Evolutionary conservation across 2,113 vertebrate genomes (phyloP).

Genomic region (Dendrocopos noguchii): DNA sequence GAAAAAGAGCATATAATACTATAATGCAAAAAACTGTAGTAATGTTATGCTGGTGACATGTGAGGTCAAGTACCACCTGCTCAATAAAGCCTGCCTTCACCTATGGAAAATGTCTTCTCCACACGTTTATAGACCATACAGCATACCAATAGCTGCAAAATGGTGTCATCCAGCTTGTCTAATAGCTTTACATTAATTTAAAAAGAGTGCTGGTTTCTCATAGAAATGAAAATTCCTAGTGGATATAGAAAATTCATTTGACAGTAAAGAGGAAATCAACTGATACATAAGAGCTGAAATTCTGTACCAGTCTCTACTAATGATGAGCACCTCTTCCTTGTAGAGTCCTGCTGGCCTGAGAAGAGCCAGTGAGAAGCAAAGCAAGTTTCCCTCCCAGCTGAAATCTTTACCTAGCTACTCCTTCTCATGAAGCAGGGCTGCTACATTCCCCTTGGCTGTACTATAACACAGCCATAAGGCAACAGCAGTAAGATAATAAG

Average conservation of each 20-base stretch:
- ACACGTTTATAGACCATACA: neutral
- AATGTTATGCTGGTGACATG: neutral
- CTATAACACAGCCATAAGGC: fast-evolving
- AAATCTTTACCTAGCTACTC: neutral
- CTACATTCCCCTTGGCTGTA: too few relatives aligned
- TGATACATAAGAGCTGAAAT: neutral
- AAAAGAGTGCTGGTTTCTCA: neutral
- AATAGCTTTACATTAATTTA: neutral
- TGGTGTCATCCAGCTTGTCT: neutral
- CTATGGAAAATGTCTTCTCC: neutral
- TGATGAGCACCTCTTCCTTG: neutral
- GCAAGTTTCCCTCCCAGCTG: neutral
- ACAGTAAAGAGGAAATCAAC: neutral
- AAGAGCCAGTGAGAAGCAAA: neutral
- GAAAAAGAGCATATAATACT: neutral
- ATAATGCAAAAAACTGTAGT: neutral
- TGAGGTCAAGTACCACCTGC: neutral
- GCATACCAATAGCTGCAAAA: neutral
- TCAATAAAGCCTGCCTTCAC: neutral
- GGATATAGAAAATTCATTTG: neutral
- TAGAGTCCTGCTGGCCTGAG: neutral
- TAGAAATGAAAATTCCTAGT: neutral
- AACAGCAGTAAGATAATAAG: neutral
- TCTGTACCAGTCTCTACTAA: neutral
- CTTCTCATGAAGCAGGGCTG: neutral